Conservation (phyloP, 2,113 vertebrate species). For the Melanerpes aurifrons region DNA sequence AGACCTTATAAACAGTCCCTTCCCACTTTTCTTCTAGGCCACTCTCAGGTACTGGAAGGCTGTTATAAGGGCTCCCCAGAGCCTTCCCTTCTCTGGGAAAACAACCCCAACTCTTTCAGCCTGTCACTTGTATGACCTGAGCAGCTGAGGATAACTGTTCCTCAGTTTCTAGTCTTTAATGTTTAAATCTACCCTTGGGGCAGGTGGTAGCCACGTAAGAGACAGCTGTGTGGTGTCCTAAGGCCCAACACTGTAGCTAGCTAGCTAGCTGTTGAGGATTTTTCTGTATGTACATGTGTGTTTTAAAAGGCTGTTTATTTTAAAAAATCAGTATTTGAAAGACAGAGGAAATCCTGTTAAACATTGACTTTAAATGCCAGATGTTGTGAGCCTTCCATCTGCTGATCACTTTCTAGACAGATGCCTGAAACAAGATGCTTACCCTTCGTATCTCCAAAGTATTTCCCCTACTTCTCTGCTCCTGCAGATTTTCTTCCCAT, state of each 20-base stretch:
- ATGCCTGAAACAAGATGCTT: constrained; percentile 30
- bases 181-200: background rate
- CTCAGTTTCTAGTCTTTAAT: background rate
- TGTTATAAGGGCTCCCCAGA: too few relatives aligned
- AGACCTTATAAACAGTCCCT: too few relatives aligned
- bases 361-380: constrained; percentile 65
- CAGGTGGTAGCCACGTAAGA: background rate
- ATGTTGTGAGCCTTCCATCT: constrained; percentile 48
- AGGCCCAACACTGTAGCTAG: background rate
- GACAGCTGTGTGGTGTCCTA: background rate
- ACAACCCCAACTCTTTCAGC: too few relatives aligned
- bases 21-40: too few relatives aligned
- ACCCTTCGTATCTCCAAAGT: background rate
- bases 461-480: background rate
- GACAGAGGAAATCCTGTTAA: constrained; percentile 55
- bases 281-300: background rate
- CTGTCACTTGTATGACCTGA: background rate
- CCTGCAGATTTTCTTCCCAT: background rate
- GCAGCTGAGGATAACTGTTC: background rate
- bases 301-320: constrained; percentile 23
- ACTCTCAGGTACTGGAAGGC: too few relatives aligned
- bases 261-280: background rate
- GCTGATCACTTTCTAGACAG: constrained; percentile 25
- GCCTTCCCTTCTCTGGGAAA: too few relatives aligned
- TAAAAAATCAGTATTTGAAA: constrained; percentile 66